Conservation (phyloP, 1,140 invertebrate genomes). For the Leptoteleia sp. region DNA sequence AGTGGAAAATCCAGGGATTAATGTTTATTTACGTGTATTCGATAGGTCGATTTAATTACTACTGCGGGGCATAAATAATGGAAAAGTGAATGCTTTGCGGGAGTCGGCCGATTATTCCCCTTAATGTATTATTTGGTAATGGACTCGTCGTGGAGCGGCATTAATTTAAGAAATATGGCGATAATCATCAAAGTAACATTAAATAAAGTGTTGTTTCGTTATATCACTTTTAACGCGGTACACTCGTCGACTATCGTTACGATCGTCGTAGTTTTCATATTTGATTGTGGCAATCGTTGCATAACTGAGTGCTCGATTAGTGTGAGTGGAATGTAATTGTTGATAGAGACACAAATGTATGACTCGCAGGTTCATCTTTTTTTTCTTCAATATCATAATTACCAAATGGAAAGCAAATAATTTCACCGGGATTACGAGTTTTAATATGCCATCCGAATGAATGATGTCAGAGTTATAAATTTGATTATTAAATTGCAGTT, state of each 20-base stretch:
- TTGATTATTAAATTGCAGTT: no score
- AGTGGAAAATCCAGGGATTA: no score
- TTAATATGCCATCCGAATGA: no score
- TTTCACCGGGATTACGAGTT: no score
- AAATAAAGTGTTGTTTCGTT: slow-evolving; percentile 71
- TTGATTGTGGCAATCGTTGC: slow-evolving; percentile 74
- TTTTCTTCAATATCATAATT: no score
- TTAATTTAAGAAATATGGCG: slow-evolving; percentile 71
- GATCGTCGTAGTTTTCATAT: slow-evolving; percentile 63
- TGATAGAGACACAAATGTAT: slow-evolving; percentile 37
- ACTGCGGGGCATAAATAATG: no score
- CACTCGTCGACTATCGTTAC: slow-evolving; percentile 68
- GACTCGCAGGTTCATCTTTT: slow-evolving; percentile 12
- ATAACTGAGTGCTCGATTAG: slow-evolving; percentile 76
- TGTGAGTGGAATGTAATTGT: slow-evolving; percentile 72
- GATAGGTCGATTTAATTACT: no score
- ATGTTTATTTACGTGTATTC: no score
- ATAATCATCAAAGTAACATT: slow-evolving; percentile 73
- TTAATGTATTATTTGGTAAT: slow-evolving; percentile 41
- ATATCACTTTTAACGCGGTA: slow-evolving; percentile 25
- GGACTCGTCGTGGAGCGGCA: slow-evolving; percentile 38
- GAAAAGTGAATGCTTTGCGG: no score
- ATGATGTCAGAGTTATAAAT: no score
- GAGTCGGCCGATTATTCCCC: no score
- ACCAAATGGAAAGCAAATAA: no score